Base-by-base conservation (phyloP, 2,888 invertebrate species). In the Axea sp. region DNA sequence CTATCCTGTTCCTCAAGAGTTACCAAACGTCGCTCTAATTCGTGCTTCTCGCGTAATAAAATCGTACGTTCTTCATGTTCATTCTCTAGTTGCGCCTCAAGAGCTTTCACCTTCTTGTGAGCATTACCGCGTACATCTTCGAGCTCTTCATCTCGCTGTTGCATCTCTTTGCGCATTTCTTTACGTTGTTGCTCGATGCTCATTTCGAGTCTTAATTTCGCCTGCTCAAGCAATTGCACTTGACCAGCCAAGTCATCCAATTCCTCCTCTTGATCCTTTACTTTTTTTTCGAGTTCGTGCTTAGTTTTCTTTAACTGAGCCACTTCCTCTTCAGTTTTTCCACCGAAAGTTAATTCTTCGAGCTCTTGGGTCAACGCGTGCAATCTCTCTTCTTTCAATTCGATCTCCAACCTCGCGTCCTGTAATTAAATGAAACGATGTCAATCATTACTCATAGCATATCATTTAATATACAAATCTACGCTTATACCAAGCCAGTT, bases 211-310 rank as follows among this genome's bases (percentile, higher is more conserved):
- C 97, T 92, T 15, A 98, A 90, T 87, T 97, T 98, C 1, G 96
- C 95, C 87, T 97, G 97, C 86, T 98, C 97, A 82, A 98, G 89
- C 80, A 97, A 90, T 87, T 92, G 93, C 82, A 96, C 94, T 88
- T 95, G 95, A 2, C 96, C 97, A 1, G 97, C 97, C 84, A 97
- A 91, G 85, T 99, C 98, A 84, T 98, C 98, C 47, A 98, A 89
- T 87, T 98, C 98, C 86, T 98, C 98, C 85, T 98, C 98, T 88
- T 95, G 95, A 84, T 95, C 95, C 73, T 96, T 92, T 19, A 93
- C 89, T 75, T 95, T 93, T 31, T 95, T 90, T 87, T 98, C 97
- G 72, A 96, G 91, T 78, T 98, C 97, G 76, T 95, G 92, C 85
- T 96, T 95, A 11, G 92, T 92, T 80, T 96, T 93, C 74, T 96